phyloP scores from a whole-genome alignment of 2,113 vertebrate genomes.

The Cryptoleucopteryx plumbea region DNA sequence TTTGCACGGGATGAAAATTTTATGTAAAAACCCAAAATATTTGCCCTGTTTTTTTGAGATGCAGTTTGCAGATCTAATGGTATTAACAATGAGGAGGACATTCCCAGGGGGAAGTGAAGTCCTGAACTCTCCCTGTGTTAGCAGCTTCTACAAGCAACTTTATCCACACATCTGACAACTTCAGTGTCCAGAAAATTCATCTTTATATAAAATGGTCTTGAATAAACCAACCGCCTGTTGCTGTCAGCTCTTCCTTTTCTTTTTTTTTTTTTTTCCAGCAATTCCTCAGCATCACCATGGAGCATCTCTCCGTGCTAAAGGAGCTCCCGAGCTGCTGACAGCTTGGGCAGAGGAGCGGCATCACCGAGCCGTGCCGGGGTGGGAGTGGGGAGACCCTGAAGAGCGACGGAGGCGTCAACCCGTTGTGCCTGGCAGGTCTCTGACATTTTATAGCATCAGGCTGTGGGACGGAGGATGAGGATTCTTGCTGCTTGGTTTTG shows the following conservation, averaged over 20 bases:
- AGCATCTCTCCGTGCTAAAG: background rate
- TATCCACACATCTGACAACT: background rate
- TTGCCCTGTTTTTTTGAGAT: background rate
- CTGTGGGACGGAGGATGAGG: background rate
- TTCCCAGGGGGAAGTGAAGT: background rate
- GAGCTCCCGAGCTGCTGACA: background rate
- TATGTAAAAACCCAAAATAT: background rate
- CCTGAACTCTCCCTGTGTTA: background rate
- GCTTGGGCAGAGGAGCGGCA: background rate
- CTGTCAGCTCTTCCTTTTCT: background rate
- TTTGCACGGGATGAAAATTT: background rate
- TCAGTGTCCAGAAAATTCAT: background rate
- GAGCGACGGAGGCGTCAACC: background rate
- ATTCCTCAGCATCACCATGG: background rate
- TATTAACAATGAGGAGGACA: background rate
- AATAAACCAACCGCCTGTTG: background rate
- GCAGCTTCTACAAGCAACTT: background rate
- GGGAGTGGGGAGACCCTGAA: background rate
- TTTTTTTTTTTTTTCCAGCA: background rate
- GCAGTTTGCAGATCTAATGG: background rate
- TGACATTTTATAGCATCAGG: background rate
- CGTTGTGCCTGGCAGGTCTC: background rate
- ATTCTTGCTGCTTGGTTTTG: background rate
- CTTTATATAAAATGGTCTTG: background rate
- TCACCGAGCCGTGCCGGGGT: rapidly evolving